Base-by-base conservation (phyloP, 2,888 invertebrate genomes). In the Sarcophaga carnaria region DNA sequence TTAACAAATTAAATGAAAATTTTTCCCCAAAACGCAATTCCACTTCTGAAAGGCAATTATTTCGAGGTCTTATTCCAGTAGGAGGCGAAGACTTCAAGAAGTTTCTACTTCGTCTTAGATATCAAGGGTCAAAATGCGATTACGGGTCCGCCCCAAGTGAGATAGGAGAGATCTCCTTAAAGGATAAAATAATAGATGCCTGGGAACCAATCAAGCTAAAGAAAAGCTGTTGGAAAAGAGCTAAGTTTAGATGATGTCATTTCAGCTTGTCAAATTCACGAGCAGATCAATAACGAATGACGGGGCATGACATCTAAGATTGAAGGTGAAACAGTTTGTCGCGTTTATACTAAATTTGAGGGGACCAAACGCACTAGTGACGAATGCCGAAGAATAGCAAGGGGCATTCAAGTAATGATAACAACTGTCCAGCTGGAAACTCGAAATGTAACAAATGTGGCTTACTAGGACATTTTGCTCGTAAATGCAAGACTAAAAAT, bases 151-250 rank as follows among this genome's bases (percentile, higher is more conserved):
- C 63, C 62, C 20, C 59, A 59, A 37, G 1, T 22, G 83, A 88
- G 74, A 80, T 87, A 63, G 17, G 79, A 49, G 86, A 83, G 22
- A 88, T 87, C 17, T 70, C 37, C 12, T 17, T 89, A 60, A 89
- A 85, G 27, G 83, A 87, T 71, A 85, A 85, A 25, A 27, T 88
- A 11, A 88, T 88, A 59, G 87, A 87, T 54, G 69, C 80, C 1
- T 89, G 87, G 88, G 88, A 1, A 22, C 79, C 85, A 63, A 45
- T 67, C 2, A 85, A 88, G 47, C 59, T 88, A 14, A 89, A 88
- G 74, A 88, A 85, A 66, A 77, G 60, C 64, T 89, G 4, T 66
- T 89, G 4, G 87, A 89, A 83, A 83, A 59, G 85, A 88, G 62
- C 83, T 86, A 78, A 79, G 27, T 22, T 60, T 88, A 17, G 60